Base-by-base conservation (phyloP, 2,888 invertebrate species). In the Scaptomyza polygonia region DNA sequence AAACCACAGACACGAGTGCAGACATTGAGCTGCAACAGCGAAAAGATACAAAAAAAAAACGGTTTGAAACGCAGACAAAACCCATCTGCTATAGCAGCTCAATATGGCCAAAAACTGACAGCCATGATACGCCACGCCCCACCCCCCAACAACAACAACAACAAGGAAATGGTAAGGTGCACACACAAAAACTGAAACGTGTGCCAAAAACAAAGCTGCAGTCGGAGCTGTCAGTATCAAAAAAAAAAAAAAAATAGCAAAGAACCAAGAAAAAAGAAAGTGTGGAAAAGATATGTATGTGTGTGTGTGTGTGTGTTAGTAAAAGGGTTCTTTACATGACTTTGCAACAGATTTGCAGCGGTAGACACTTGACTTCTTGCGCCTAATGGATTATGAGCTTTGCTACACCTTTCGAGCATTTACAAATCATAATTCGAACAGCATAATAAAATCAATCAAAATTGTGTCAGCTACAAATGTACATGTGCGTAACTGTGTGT, bases 151-250 rank as follows among this genome's bases (percentile, higher is more conserved):
- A 29, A 36, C 34, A 27, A 39, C 43, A 16, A 11, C 9, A 21
- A 21, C 11, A 16, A 25, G 11, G 30, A 63, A 72, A 76, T n/a
- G 27, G 40, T n/a, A 70, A 82, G 86, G 78, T 86, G 74, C 47
- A 67, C 39, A 39, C 5, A 36, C 52, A 77, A 79, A 76, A 79
- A 81, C 34, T 74, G 79, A 72, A 82, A 77, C 79, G 80, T 82
- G 83, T 88, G 86, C 82, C 80, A 86, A 86, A 71, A 48, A 48
- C 69, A 72, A 69, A 45, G 59, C 52, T 78, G 78, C 78, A 81
- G 25, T 40, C 30, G n/a, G n/a, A 30, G 27, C 90, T 90, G 90
- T 89, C 89, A 88, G 82, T 74, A 77, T 72, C 48, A 27, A 32
- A 52, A 36, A 29, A 44, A 16, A 27, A 32, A 52, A 36, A 29